These are phyloP conservation scores for fruit fly (Drosophila melanogaster) DNA, from an alignment of 1,140 invertebrate species.

Conservation along the genomic window DNA sequence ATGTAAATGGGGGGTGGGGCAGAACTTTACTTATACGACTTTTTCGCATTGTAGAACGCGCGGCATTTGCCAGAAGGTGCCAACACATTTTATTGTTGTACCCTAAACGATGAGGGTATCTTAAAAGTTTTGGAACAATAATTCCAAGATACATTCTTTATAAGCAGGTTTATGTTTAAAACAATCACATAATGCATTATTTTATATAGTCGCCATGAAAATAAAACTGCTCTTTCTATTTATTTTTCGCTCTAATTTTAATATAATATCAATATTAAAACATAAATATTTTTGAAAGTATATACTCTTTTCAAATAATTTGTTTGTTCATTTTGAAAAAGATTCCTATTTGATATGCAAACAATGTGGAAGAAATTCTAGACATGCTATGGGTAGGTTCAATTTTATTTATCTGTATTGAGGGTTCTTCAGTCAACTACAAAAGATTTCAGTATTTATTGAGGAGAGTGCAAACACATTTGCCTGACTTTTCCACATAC, in stretches of 20 bases:
- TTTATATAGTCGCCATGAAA: too few species aligned
- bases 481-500: conserved; percentile 30
- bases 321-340: neutral
- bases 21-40: conserved; percentile 72
- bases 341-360: neutral
- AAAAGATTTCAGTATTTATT: conserved; percentile 29
- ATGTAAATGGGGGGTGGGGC: conserved; percentile 31
- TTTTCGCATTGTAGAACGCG: conserved; percentile 72
- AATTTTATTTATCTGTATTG: conserved; percentile 3
- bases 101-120: conserved; percentile 36
- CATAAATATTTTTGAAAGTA: too few species aligned
- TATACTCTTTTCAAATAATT: neutral
- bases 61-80: conserved; percentile 79
- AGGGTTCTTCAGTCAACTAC: conserved; percentile 29
- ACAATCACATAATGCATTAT: too few species aligned
- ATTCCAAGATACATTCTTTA: neutral
- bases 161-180: neutral
- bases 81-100: conserved; percentile 80
- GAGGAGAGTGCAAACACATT: conserved; percentile 32
- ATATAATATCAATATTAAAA: too few species aligned
- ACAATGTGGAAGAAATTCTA: neutral
- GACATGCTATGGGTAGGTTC: neutral
- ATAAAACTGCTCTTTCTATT: too few species aligned
- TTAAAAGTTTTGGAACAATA: conserved; percentile 31
- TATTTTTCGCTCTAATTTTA: too few species aligned